Evolutionary conservation across 2,888 invertebrate species (phyloP).

Genomic region (Thyatira batis): DNA sequence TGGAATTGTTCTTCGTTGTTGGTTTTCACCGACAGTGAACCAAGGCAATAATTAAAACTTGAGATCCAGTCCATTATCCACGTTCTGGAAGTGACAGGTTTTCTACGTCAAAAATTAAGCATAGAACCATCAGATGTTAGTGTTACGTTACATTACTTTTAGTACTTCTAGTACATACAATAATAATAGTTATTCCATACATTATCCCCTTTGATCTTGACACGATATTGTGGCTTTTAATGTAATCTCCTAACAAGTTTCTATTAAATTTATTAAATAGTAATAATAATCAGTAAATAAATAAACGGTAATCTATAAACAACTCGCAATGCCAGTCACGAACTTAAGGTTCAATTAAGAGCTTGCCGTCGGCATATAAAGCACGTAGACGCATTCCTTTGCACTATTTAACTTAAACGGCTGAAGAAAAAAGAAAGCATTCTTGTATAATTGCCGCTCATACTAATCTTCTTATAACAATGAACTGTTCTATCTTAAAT

Average conservation of each 20-base stretch:
- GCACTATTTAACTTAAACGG: conserved; percentile 50
- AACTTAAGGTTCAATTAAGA: conserved; percentile 69
- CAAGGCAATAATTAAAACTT: conserved; percentile 76
- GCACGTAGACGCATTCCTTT: conserved; percentile 59
- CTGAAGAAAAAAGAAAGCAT: conserved; percentile 42
- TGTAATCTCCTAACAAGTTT: no score
- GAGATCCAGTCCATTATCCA: conserved; percentile 61
- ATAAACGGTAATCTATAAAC: conserved; percentile 39
- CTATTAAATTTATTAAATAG: conserved; percentile 12
- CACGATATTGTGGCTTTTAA: no score
- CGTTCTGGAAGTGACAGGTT: conserved; percentile 63
- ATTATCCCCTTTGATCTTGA: neutral
- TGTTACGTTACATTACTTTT: no score
- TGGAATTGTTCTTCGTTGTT: conserved; percentile 74
- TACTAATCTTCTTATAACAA: conserved; percentile 1
- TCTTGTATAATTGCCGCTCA: conserved; percentile 42
- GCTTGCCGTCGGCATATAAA: conserved; percentile 67
- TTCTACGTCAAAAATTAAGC: conserved; percentile 35
- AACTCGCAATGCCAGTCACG: conserved; percentile 64
- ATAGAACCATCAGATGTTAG: no score
- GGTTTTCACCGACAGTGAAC: conserved; percentile 66
- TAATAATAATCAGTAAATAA: conserved; percentile 20
- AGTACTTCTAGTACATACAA: no score
- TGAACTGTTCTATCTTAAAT: neutral
- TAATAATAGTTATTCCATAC: neutral